phyloP scores from a whole-genome alignment of 2,113 vertebrate species.

The Solea senegalensis region DNA sequence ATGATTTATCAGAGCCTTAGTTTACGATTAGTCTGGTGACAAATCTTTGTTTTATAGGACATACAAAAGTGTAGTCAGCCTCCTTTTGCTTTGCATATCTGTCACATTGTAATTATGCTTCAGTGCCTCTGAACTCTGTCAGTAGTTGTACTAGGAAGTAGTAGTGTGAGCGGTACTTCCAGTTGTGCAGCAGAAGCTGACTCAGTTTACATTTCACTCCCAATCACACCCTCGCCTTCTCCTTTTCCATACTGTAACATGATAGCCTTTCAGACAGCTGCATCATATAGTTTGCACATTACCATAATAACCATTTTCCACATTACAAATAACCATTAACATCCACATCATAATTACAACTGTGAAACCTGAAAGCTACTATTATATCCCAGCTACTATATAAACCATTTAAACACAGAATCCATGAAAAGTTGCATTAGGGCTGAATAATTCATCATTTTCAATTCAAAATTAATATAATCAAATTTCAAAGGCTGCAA shows the following conservation, averaged over 20 bases:
- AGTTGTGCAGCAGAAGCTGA: background rate
- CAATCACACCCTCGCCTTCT: background rate
- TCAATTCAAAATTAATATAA: no score
- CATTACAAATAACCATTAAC: conserved; percentile 15
- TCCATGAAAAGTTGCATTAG: no score
- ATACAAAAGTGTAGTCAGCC: no score
- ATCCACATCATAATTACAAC: background rate
- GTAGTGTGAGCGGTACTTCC: background rate
- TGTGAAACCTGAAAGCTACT: background rate
- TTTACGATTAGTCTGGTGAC: no score
- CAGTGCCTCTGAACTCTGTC: background rate
- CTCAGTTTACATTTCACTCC: background rate
- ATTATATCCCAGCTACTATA: background rate
- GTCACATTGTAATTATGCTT: no score
- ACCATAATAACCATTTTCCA: conserved; percentile 6
- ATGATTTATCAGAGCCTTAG: no score
- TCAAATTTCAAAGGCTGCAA: no score
- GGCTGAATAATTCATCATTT: no score
- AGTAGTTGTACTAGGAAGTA: background rate
- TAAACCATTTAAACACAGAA: no score
- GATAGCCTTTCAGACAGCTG: background rate
- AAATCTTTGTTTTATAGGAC: background rate
- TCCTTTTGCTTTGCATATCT: no score
- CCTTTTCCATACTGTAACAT: conserved; percentile 2
- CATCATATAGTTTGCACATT: conserved; percentile 3